A percentile compares a stretch with the other conserved stretches of the same genome.
Conservation (phyloP, 2,888 invertebrate species). For the Micoletzkya japonica region DNA sequence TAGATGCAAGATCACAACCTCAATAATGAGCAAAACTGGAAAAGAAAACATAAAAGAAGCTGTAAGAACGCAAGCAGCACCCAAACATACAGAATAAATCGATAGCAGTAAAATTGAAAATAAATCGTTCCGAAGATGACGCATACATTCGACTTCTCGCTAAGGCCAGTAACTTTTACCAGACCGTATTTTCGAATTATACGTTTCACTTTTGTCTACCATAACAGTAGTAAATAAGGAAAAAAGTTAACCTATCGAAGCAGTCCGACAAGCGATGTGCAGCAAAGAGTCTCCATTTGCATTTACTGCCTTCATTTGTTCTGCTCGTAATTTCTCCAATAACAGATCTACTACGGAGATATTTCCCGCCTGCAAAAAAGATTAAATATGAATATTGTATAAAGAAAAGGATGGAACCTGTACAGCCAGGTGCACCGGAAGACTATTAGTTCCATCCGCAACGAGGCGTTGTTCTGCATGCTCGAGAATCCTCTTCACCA, state of each 20-base stretch:
- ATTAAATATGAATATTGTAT: neutral
- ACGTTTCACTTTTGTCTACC: no score
- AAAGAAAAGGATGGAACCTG: conserved; percentile 27
- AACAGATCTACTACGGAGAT: conserved; percentile 92
- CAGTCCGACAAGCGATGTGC: conserved; percentile 84
- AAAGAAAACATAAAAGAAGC: no score
- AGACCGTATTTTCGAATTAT: no score
- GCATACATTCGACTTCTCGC: no score
- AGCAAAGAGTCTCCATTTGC: conserved; percentile 86
- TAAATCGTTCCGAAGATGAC: no score
- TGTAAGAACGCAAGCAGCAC: no score
- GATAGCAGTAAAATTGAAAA: no score
- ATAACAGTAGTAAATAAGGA: no score
- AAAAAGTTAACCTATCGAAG: conserved; percentile 72
- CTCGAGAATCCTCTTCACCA: conserved; percentile 82
- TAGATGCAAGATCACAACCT: no score
- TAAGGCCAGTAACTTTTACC: no score
- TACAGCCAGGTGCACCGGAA: conserved; percentile 59
- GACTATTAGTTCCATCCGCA: conserved; percentile 49
- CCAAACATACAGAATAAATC: no score
- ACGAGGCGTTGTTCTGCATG: conserved; percentile 85
- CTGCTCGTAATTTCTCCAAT: conserved; percentile 80
- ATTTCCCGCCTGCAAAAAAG: conserved; percentile 76
- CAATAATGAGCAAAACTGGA: no score
- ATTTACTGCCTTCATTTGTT: conserved; percentile 73